phyloP scores from a whole-genome alignment of 2,113 vertebrate species.

The Leptobrachium leishanense region DNA sequence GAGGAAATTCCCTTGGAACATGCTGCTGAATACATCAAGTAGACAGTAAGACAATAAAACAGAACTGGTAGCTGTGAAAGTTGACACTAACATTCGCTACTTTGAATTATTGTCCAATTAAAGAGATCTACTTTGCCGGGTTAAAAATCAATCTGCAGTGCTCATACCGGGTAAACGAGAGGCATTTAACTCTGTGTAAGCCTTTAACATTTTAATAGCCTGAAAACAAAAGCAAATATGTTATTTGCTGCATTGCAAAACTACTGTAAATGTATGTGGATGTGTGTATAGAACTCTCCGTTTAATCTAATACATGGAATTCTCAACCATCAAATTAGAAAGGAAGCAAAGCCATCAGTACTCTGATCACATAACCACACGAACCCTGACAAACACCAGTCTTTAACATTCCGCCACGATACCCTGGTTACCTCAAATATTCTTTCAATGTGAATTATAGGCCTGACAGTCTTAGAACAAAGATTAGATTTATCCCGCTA shows the following conservation, averaged over 20 bases:
- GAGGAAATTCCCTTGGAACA: too few relatives aligned
- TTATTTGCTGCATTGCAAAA: not conserved
- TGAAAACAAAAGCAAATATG: too few relatives aligned
- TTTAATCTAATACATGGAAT: not conserved
- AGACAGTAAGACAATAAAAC: too few relatives aligned
- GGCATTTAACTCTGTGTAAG: too few relatives aligned
- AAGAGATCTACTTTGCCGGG: too few relatives aligned
- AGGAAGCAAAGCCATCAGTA: constrained; percentile 10
- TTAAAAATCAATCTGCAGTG: too few relatives aligned
- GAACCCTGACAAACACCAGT: not conserved
- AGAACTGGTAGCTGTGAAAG: too few relatives aligned
- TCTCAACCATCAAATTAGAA: not conserved
- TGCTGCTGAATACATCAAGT: too few relatives aligned
- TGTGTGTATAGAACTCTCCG: not conserved
- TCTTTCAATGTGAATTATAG: constrained; percentile 44
- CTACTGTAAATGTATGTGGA: not conserved
- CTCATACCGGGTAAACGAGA: too few relatives aligned
- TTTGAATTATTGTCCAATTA: too few relatives aligned
- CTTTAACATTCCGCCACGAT: constrained; percentile 20
- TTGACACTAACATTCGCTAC: too few relatives aligned
- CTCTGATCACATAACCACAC: not conserved
- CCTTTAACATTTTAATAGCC: too few relatives aligned
- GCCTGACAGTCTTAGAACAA: constrained; percentile 43
- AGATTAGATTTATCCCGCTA: constrained; percentile 43
- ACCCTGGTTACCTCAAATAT: constrained; percentile 41